phyloP scores from a whole-genome alignment of 2,113 vertebrate species.

The Austrofundulus limnaeus region DNA sequence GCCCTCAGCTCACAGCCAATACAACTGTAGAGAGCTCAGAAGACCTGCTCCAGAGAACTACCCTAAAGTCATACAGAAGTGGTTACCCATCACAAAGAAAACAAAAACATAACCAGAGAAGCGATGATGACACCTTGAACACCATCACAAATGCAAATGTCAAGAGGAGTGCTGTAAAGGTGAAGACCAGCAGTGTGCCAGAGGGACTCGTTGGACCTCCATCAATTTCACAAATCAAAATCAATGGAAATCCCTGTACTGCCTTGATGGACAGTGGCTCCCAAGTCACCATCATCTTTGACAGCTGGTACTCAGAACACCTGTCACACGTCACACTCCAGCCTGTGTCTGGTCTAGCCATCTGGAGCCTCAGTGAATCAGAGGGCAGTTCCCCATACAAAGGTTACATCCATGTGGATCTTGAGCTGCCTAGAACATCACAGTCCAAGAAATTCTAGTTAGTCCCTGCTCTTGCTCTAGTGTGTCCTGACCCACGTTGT shows the following conservation, averaged over 20 bases:
- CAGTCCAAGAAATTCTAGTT: not conserved
- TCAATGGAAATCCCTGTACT: constrained; percentile 4
- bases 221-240: not conserved
- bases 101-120: too few relatives aligned
- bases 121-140: too few relatives aligned
- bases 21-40: too few relatives aligned
- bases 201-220: constrained; percentile 9
- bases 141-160: not conserved
- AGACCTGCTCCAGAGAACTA: not conserved
- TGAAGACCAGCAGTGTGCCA: not conserved
- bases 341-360: not conserved
- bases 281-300: constrained; percentile 12
- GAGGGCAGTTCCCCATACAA: constrained; percentile 10
- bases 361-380: constrained; percentile 13
- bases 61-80: not conserved
- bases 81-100: not conserved
- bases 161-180: not conserved
- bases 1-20: too few relatives aligned
- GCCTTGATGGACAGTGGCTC: constrained; percentile 11
- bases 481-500: not conserved
- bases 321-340: not conserved
- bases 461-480: not conserved
- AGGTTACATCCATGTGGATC: constrained; percentile 13
- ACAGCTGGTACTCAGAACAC: constrained; percentile 1
- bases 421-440: not conserved